These are phyloP conservation scores for Lepidurus apus DNA, from an alignment of 1,140 invertebrate genomes.

Conservation along the genomic window DNA sequence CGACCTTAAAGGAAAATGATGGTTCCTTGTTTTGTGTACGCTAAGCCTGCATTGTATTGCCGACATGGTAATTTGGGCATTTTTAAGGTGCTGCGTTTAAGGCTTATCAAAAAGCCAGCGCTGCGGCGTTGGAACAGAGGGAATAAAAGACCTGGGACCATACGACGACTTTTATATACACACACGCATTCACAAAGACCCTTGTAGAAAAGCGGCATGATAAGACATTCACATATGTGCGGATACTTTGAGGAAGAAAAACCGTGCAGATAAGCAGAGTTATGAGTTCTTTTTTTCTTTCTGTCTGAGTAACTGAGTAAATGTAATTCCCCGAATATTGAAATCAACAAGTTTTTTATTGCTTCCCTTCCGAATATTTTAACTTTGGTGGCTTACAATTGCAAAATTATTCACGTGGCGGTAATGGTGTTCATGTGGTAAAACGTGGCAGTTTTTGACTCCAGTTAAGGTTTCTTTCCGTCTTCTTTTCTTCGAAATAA, in stretches of 20 bases:
- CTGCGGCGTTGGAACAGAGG: not conserved
- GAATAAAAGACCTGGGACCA: not conserved
- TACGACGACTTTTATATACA: constrained; percentile 9
- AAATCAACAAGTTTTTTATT: not conserved
- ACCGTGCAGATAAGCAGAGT: not conserved
- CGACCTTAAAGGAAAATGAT: not conserved
- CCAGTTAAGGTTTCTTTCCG: not conserved
- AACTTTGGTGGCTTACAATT: not conserved
- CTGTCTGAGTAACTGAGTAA: not conserved
- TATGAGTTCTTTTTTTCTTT: not conserved
- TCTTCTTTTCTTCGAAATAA: not conserved
- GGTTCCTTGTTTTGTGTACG: constrained; percentile 3
- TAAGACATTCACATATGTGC: constrained; percentile 5
- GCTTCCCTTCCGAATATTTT: not conserved
- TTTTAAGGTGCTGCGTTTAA: constrained; percentile 13
- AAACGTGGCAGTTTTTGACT: not conserved
- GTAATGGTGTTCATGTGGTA: not conserved
- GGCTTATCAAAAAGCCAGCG: constrained; percentile 5
- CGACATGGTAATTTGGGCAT: constrained; percentile 15
- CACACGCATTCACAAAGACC: constrained; percentile 1
- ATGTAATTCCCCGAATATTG: not conserved
- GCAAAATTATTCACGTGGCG: not conserved
- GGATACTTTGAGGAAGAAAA: not conserved
- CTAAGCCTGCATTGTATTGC: not conserved
- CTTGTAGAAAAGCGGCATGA: not conserved